Base-by-base conservation (phyloP, 2,888 invertebrate species). In the Parelbella ahira region DNA sequence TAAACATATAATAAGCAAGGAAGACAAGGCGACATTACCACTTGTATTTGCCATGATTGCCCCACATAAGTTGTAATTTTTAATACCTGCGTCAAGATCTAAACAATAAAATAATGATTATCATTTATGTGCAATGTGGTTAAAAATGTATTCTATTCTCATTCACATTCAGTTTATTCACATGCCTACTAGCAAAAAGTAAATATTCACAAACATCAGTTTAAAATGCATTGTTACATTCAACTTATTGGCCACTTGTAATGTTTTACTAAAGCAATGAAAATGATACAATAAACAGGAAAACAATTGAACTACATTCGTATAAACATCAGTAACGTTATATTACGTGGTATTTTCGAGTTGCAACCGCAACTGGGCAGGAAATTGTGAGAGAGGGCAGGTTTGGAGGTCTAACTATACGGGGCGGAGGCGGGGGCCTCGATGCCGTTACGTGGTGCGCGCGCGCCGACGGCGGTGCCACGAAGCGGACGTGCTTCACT, bases 401-500 rank as follows among this genome's bases (percentile, higher is more conserved):
- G 65, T 61, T 61, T 53, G 59, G 54, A 61, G 58, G 56, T 56
- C 57, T 53, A 56, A 58, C 58, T 48, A 45, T 51, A 53, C 56
- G 58, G 58, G 56, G 61, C 55, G 50, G 54, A 52, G 57, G 65
- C 54, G 65, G 72, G 76, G 70, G 68, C 62, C 60, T 20, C 39
- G 39, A 30, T 68, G 72, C 77, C 77, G 79, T 78, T 78, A 78
- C 78, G 78, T 73, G 70, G 68, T 71, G 78, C 74, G 76, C 75
- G 71, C 67, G 74, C 73, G 72, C 50, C 66, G 65, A 57, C 56
- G 48, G 57, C 57, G 58, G 53, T 67, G 70, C 69, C 83, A 81
- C 84, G 84, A 84, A 72, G 79, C 82, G 82, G 81, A 82, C 84
- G 83, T 81, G 83, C 81, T 84, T 84, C 86, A 82, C 79, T 83